These are phyloP conservation scores for Eurypyga helias DNA, from an alignment of 2,113 vertebrate genomes.

Conservation along the genomic window DNA sequence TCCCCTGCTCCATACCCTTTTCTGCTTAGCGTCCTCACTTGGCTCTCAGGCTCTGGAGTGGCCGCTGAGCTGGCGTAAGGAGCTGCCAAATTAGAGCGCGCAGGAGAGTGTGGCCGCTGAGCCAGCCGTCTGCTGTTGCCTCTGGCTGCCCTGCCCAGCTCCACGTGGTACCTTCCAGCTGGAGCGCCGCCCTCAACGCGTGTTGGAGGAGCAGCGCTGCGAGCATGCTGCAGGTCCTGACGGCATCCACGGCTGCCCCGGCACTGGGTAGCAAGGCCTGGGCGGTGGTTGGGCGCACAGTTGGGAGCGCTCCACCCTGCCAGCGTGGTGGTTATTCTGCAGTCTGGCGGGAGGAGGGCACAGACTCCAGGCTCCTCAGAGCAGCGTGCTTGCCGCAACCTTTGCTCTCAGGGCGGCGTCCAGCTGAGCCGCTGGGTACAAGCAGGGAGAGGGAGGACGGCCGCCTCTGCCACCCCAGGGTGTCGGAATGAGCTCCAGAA, in stretches of 20 bases:
- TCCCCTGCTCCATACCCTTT: accelerated
- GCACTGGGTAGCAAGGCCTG: accelerated
- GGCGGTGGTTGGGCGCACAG: no score
- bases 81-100: neutral
- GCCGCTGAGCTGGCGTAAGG: neutral
- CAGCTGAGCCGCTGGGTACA: neutral
- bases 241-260: accelerated
- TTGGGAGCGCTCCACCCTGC: accelerated
- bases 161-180: neutral
- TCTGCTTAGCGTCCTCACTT: neutral
- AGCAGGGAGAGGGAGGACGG: neutral
- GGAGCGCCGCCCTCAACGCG: accelerated
- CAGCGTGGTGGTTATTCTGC: neutral
- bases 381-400: neutral
- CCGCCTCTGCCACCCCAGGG: neutral
- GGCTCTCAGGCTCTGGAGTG: neutral
- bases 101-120: accelerated
- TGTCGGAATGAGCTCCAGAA: neutral
- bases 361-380: neutral
- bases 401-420: neutral
- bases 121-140: neutral
- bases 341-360: neutral
- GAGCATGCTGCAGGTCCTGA: neutral
- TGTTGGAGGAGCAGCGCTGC: neutral
- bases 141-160: neutral